Base-by-base conservation (phyloP, 2,797 vertebrate genomes). In the Helostoma temminkii region DNA sequence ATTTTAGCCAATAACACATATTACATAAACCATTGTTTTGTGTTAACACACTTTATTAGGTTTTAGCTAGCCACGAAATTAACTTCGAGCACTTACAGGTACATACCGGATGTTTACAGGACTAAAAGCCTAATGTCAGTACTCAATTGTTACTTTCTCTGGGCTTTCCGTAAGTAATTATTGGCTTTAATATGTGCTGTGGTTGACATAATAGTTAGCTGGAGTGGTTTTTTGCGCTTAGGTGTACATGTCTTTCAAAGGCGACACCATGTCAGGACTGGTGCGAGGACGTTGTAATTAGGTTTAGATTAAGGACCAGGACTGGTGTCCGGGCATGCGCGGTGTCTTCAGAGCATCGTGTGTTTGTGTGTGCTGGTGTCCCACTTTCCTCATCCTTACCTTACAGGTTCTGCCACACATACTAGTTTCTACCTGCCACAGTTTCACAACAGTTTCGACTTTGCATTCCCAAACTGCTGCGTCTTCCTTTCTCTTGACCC, bases 361-460 rank as follows among this genome's bases (percentile, higher is more conserved):
- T 12, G 50, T 53, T 49, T 46, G 19, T 3, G 12, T 49, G 48
- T 0, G 25, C 24, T 11, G 21, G n/a, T 15, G 43, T 34, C 39
- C 58, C 68, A 53, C 42, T 81, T 52, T 75, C 34, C 46, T 49
- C 46, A 6, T 67, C 78, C 91, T 93, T 77, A 66, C 85, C 65
- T 68, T 91, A 53, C 94, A 80, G 93, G 94, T 95, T 95, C 80
- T 85, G 78, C 92, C 82, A 89, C 93, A 86, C 65, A n/a, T 48
- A 52, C 91, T 85, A 66, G 93, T 95, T 93, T 93, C 90, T 91
- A 80, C 91, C 65, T 91, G 92, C 80, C 81, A 55, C 30, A 66
- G 86, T 94, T 93, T 91, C 92, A 82, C 85, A 83, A 80, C 26
- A 89, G 93, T 95, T 94, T 94, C 92, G 86, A 52, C 78, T 84